Evolutionary conservation across 1,140 invertebrate species (phyloP).

Genomic region (Leptinotarsa defecta): DNA sequence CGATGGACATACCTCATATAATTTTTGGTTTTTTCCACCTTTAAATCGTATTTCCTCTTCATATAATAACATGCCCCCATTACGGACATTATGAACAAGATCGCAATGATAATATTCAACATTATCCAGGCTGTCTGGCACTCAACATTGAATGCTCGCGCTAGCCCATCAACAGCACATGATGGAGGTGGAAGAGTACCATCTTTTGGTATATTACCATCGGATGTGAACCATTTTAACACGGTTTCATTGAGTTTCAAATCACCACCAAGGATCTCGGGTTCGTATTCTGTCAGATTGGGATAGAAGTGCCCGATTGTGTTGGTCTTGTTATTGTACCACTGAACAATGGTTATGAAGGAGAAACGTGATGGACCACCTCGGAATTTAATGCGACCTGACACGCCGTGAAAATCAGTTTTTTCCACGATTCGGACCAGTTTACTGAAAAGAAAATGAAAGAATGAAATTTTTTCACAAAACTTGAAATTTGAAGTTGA

Average conservation of each 20-base stretch:
- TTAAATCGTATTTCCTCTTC: conserved; percentile 76
- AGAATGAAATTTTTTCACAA: too few species aligned
- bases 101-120: conserved; percentile 71
- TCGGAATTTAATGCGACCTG: conserved; percentile 74
- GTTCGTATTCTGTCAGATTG: conserved; percentile 54
- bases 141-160: conserved; percentile 66
- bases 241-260: conserved; percentile 61
- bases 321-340: conserved; percentile 61
- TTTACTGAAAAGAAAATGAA: conserved; percentile 53
- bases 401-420: conserved; percentile 77
- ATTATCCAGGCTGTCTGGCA: conserved; percentile 77
- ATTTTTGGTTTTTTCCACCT: conserved; percentile 70
- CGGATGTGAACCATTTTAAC: conserved; percentile 69
- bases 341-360: conserved; percentile 74
- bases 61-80: conserved; percentile 66
- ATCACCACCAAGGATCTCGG: conserved; percentile 57
- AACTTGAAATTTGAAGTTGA: too few species aligned
- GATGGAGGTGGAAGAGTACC: conserved; percentile 63
- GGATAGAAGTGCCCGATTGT: conserved; percentile 70
- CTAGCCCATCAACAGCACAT: conserved; percentile 70
- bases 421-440: conserved; percentile 62
- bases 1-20: conserved; percentile 72
- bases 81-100: conserved; percentile 64
- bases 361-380: conserved; percentile 71
- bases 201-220: conserved; percentile 68